Base-by-base conservation (phyloP, 2,888 invertebrate genomes). In the Scaptomyza cyrtandrae region DNA sequence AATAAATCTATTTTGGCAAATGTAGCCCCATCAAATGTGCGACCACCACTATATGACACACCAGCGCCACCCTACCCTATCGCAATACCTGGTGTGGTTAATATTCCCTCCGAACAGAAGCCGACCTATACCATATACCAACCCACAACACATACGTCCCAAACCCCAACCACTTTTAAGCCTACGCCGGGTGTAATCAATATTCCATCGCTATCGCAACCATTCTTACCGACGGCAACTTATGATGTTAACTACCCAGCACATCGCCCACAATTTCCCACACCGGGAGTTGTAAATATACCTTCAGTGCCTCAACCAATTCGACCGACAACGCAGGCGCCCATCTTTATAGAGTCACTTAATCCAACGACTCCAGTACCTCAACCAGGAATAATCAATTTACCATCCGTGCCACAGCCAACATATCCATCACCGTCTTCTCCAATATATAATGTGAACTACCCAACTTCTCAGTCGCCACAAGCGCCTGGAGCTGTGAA, bases 11-110 rank as follows among this genome's bases (percentile, higher is more conserved):
- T 41, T 44, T 70, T 19, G 58, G n/a, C 6, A 24, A 27, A 46
- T 60, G 6, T 16, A 75, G 66, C 57, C 19, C 16, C 50, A 41
- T 16, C 66, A 27, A 58, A 43, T 45, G 48, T 50, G 7, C 48
- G 49, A 45, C 96, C 19, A 91, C 94, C 58, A 96, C 96, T 89
- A 93, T 88, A 93, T 86, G 95, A 96, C 90, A 94, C 94, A 53
- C 95, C 96, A 10, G 93, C 95, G 75, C 96, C 96, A 89, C 94
- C 93, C 89, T 92, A 82, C 78, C 90, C 68, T 88, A 90, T 62
- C 46, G 75, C 73, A 0, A 83, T 89, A 46, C 94, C 93, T 1
- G 94, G 77, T 4, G 94, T 56, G 93, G 94, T 92, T 93, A 94
- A 49, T 94, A 94, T 86, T 92, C 90, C 43, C 91, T 89, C 70